Evolutionary conservation across 2,797 vertebrate species (phyloP).

Genomic region (Pipistrellus kuhlii): DNA sequence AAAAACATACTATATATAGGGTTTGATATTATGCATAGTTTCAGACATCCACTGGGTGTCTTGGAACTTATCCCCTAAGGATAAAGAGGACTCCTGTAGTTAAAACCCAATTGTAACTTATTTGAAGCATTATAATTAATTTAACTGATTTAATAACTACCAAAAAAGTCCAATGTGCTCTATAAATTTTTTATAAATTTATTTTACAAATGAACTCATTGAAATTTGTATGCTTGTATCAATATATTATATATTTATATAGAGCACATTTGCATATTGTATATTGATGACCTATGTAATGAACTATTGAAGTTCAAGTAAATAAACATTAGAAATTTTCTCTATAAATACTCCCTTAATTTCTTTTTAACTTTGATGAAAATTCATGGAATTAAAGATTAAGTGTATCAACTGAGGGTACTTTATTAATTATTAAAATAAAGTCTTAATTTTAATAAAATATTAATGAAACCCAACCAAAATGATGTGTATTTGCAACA

Average conservation of each 20-base stretch:
- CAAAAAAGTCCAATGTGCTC: background rate
- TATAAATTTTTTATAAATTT: constrained; percentile 17
- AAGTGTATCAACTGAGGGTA: background rate
- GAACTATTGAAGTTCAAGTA: constrained; percentile 51
- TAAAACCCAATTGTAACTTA: constrained; percentile 24
- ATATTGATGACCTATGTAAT: constrained; percentile 36
- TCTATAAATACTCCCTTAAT: constrained; percentile 42
- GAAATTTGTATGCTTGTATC: constrained; percentile 31
- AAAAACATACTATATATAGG: background rate
- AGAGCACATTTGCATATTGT: background rate
- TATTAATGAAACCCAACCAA: background rate
- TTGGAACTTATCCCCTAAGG: background rate
- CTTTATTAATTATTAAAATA: constrained; percentile 52
- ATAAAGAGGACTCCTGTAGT: background rate
- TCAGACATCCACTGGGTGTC: background rate
- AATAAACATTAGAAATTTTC: constrained; percentile 47
- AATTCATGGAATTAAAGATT: constrained; percentile 17
- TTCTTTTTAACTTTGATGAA: constrained; percentile 54
- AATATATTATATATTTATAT: background rate
- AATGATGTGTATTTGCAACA: background rate
- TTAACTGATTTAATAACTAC: constrained; percentile 41
- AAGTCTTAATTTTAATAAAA: constrained; percentile 62
- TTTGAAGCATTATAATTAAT: background rate
- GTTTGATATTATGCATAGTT: background rate
- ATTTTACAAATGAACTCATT: constrained; percentile 18